Conservation (phyloP, 2,113 vertebrate species). For the Empidonax traillii region DNA sequence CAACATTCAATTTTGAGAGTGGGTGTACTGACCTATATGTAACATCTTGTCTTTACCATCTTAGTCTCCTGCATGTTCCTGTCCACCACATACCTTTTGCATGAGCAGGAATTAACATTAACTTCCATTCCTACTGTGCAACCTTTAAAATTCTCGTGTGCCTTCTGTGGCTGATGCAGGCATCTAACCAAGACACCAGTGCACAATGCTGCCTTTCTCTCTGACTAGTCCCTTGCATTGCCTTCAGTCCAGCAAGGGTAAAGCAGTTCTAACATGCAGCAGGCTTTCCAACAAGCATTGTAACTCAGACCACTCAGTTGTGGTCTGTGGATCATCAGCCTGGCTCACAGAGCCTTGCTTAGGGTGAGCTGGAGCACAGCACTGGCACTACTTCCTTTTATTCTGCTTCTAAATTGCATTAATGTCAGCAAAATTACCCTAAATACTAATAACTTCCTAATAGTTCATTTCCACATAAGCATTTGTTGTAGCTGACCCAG, state of each 20-base stretch:
- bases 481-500: background rate
- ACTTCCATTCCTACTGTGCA: background rate
- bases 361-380: background rate
- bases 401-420: slow-evolving; percentile 48
- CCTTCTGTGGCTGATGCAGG: background rate
- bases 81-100: background rate
- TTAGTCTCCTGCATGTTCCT: background rate
- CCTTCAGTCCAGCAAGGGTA: background rate
- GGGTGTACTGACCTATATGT: background rate
- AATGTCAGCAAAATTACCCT: slow-evolving; percentile 8
- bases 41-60: background rate
- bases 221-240: background rate
- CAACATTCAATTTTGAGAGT: background rate
- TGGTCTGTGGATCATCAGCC: slow-evolving; percentile 6
- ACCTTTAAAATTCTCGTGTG: background rate
- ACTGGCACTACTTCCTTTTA: slow-evolving; percentile 27
- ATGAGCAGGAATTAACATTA: background rate
- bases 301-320: background rate
- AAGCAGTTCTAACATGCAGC: background rate
- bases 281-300: background rate
- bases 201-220: background rate
- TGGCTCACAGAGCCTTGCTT: background rate
- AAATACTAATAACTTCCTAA: slow-evolving; percentile 46
- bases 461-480: slow-evolving; percentile 22
- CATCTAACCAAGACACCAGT: background rate